Percentiles rank a stretch among this genome's conserved stretches.
Conservation (phyloP, 2,888 invertebrate genomes). For the Oscheius onirici region DNA sequence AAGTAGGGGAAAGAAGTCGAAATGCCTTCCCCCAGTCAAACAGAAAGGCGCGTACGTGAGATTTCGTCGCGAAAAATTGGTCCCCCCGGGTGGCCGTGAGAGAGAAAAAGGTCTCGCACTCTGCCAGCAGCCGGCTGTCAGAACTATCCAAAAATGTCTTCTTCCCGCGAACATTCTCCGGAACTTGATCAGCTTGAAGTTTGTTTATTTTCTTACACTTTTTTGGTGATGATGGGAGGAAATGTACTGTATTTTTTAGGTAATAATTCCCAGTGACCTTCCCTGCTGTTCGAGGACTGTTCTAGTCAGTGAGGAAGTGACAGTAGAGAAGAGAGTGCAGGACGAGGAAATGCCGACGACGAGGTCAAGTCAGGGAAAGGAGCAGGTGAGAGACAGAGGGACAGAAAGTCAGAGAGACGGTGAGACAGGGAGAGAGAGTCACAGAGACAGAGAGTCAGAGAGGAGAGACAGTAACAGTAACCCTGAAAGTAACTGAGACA, state of each 20-base stretch:
- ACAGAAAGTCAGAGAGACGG: no score
- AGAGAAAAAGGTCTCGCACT: background rate
- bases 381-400: background rate
- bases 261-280: background rate
- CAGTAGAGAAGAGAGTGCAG: background rate
- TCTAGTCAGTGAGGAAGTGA: background rate
- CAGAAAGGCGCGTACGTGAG: background rate
- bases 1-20: no score
- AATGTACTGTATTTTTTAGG: background rate
- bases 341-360: slow-evolving; percentile 4
- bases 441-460: no score
- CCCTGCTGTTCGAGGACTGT: slow-evolving; percentile 3
- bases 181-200: no score
- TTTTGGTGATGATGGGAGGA: no score
- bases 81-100: no score
- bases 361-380: background rate
- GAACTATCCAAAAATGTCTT: background rate
- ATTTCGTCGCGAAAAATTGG: background rate
- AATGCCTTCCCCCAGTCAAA: no score
- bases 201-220: no score
- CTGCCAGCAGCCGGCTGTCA: background rate
- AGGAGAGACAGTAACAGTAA: no score
- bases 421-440: no score
- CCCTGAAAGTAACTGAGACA: no score
- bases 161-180: no score